phyloP scores from a whole-genome alignment of 2,888 invertebrate genomes.

The Clivina fossor region DNA sequence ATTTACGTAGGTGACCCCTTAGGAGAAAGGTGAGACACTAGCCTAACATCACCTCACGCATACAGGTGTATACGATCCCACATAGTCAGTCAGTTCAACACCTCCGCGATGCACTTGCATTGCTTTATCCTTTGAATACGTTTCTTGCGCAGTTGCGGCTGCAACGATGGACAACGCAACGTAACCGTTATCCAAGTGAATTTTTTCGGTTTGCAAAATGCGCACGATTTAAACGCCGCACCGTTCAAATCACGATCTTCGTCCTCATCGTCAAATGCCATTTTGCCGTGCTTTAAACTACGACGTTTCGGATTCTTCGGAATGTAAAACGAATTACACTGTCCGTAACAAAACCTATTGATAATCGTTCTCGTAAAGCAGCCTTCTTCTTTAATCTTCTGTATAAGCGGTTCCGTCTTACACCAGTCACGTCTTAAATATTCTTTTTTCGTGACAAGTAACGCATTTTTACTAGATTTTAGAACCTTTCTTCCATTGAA shows the following conservation, averaged over 20 bases:
- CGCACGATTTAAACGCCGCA: conserved; percentile 70
- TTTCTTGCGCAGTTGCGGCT: conserved; percentile 63
- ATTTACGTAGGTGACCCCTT: too few species aligned
- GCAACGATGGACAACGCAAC: conserved; percentile 64
- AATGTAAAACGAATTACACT: conserved; percentile 79
- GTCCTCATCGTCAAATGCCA: conserved; percentile 43
- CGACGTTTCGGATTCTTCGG: conserved; percentile 63
- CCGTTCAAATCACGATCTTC: conserved; percentile 59
- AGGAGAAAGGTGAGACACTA: too few species aligned
- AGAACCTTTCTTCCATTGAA: conserved; percentile 60
- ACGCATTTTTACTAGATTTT: conserved; percentile 65
- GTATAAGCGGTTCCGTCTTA: conserved; percentile 70
- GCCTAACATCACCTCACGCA: too few species aligned
- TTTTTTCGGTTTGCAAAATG: conserved; percentile 69
- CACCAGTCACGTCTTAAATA: conserved; percentile 73
- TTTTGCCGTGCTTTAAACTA: conserved; percentile 34
- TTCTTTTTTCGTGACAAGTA: conserved; percentile 66
- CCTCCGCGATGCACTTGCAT: conserved; percentile 68
- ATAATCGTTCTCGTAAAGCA: conserved; percentile 66
- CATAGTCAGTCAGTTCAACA: too few species aligned
- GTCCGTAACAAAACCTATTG: conserved; percentile 78
- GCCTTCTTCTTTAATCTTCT: conserved; percentile 70
- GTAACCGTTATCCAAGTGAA: conserved; percentile 67
- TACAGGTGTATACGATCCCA: too few species aligned
- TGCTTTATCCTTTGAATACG: conserved; percentile 68